phyloP scores from a whole-genome alignment of 2,113 vertebrate species.

The Uropsilus gracilis region DNA sequence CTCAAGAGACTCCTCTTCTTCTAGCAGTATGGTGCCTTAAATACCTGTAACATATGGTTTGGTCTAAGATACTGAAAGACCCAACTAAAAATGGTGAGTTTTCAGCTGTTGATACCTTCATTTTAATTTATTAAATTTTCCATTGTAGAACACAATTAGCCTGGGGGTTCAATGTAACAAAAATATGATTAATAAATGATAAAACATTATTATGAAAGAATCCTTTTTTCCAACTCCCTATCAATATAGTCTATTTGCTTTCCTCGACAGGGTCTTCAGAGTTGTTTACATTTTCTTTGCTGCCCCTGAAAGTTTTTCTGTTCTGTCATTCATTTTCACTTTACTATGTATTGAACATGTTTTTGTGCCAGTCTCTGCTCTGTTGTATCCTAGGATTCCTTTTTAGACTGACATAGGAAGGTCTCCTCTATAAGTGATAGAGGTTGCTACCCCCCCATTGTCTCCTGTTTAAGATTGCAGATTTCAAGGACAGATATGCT shows the following conservation, averaged over 20 bases:
- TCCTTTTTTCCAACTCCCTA: not conserved
- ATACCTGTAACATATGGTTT: not conserved
- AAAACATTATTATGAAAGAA: not conserved
- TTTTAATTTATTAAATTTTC: constrained; percentile 18
- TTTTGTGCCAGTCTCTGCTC: not conserved
- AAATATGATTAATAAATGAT: not conserved
- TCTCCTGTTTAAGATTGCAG: no score
- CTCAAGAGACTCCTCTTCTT: not conserved
- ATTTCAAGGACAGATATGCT: no score
- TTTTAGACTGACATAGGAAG: not conserved
- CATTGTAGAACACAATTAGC: not conserved
- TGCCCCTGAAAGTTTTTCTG: not conserved
- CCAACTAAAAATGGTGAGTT: not conserved
- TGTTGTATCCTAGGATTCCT: not conserved
- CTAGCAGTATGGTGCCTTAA: not conserved
- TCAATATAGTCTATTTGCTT: not conserved
- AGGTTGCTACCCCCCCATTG: no score
- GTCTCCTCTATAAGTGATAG: no score
- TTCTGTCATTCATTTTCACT: not conserved
- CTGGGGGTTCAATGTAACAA: not conserved
- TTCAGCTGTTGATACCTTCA: constrained; percentile 3
- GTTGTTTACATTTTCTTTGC: not conserved
- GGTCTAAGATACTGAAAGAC: not conserved
- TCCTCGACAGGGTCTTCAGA: not conserved
- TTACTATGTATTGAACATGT: not conserved